A percentile compares a stretch with the other conserved stretches of the same genome.
Conservation (phyloP, 2,113 vertebrate species). For the Melanocharis versteri region DNA sequence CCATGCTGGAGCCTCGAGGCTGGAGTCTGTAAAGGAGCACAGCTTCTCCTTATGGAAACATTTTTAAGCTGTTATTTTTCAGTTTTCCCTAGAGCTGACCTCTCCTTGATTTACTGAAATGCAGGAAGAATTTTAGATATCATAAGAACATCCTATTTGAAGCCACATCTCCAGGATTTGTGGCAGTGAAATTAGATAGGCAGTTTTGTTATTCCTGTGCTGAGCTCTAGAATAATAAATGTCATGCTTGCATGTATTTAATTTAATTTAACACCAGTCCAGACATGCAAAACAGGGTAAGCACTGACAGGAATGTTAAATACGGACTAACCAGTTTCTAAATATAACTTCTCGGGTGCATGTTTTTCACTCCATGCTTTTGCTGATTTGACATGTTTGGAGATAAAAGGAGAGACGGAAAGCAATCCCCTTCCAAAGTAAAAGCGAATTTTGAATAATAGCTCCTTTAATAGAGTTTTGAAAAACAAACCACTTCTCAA, state of each 20-base stretch:
- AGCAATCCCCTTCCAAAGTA: not conserved
- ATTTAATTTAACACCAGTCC: conserved; percentile 65
- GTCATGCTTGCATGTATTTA: conserved; percentile 57
- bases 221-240: conserved; percentile 55
- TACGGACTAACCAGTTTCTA: conserved; percentile 56
- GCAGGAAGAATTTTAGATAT: conserved; percentile 12
- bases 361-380: conserved; percentile 44
- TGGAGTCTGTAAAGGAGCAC: not conserved
- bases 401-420: conserved; percentile 45
- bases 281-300: conserved; percentile 66
- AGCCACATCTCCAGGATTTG: conserved; percentile 4
- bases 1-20: not conserved
- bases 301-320: conserved; percentile 65
- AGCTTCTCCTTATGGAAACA: not conserved
- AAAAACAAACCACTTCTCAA: not conserved
- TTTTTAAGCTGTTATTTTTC: conserved; percentile 16
- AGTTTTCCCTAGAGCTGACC: not conserved
- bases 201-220: conserved; percentile 26
- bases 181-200: conserved; percentile 24
- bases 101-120: conserved; percentile 25
- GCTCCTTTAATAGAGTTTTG: conserved; percentile 1
- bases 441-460: conserved; percentile 25
- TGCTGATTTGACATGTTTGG: conserved; percentile 62
- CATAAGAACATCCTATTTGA: not conserved
- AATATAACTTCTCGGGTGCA: conserved; percentile 55